These are phyloP conservation scores for Clarias batrachus DNA, from an alignment of 2,113 vertebrate species.

Conservation along the genomic window DNA sequence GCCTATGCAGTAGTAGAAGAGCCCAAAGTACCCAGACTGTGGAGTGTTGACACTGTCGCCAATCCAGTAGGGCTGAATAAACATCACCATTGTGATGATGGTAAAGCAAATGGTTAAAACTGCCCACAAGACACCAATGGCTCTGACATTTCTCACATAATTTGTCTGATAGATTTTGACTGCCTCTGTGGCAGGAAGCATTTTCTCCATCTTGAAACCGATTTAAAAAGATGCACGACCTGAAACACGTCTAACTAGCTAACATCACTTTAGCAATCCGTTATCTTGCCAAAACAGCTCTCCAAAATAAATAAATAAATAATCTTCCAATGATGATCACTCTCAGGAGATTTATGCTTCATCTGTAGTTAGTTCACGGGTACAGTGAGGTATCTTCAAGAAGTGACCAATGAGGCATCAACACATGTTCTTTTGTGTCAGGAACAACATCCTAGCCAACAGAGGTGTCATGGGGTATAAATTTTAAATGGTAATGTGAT, in stretches of 20 bases:
- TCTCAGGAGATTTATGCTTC: neutral
- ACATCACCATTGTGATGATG: slow-evolving; percentile 89
- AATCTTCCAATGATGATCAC: neutral
- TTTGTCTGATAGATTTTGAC: slow-evolving; percentile 97
- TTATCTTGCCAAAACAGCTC: neutral
- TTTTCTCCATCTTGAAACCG: slow-evolving; percentile 72
- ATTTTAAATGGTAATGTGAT: slow-evolving; percentile 57
- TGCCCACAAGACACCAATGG: slow-evolving; percentile 92
- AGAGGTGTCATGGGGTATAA: slow-evolving; percentile 52
- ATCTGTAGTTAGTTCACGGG: neutral
- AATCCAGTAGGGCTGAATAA: slow-evolving; percentile 98
- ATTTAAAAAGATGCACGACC: neutral
- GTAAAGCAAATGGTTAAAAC: slow-evolving; percentile 93
- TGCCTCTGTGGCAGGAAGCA: slow-evolving; percentile 92
- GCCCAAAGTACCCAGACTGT: slow-evolving; percentile 93
- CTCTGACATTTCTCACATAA: slow-evolving; percentile 91
- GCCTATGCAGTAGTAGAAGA: slow-evolving; percentile 94
- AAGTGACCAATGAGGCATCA: neutral
- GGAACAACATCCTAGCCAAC: slow-evolving; percentile 42
- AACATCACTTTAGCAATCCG: neutral
- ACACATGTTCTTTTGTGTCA: slow-evolving; percentile 27
- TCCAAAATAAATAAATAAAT: neutral
- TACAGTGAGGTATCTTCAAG: neutral
- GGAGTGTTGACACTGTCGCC: slow-evolving; percentile 94
- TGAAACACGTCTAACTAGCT: neutral